These are phyloP conservation scores for Hetaerina titia DNA, from an alignment of 2,888 invertebrate species.

Conservation along the genomic window DNA sequence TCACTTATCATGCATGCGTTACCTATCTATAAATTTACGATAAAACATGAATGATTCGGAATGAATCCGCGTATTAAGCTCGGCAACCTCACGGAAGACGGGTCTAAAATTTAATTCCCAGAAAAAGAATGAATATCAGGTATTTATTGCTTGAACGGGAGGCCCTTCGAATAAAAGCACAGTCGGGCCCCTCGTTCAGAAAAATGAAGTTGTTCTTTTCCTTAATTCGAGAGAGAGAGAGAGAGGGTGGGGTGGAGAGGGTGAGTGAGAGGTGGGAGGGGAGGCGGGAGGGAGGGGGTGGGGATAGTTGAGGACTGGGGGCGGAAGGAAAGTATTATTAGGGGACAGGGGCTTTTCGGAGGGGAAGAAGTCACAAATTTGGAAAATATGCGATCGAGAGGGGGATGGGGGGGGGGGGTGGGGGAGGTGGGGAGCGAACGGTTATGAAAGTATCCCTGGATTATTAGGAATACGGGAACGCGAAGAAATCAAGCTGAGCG, in stretches of 20 bases:
- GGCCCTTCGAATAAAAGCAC: background rate
- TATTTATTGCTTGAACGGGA: background rate
- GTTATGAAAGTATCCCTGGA: slow-evolving; percentile 27
- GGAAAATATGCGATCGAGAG: slow-evolving; percentile 12
- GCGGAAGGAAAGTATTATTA: background rate
- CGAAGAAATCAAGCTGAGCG: background rate
- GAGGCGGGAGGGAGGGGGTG: background rate
- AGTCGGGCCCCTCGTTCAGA: background rate
- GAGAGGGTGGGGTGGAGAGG: background rate
- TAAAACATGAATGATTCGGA: no score
- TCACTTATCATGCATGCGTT: no score
- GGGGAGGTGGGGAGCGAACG: background rate
- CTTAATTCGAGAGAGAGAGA: background rate
- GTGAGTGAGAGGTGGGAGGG: background rate
- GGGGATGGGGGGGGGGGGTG: background rate
- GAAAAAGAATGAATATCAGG: background rate
- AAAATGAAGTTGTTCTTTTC: background rate
- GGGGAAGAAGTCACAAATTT: slow-evolving; percentile 5
- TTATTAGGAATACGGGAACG: slow-evolving; percentile 20
- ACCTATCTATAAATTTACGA: no score
- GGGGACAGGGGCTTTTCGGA: background rate
- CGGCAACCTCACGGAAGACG: no score
- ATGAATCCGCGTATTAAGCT: no score
- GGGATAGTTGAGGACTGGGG: background rate
- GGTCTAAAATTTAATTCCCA: background rate